Conservation (phyloP, 2,113 vertebrate species). For the Gymnorhina tibicen region DNA sequence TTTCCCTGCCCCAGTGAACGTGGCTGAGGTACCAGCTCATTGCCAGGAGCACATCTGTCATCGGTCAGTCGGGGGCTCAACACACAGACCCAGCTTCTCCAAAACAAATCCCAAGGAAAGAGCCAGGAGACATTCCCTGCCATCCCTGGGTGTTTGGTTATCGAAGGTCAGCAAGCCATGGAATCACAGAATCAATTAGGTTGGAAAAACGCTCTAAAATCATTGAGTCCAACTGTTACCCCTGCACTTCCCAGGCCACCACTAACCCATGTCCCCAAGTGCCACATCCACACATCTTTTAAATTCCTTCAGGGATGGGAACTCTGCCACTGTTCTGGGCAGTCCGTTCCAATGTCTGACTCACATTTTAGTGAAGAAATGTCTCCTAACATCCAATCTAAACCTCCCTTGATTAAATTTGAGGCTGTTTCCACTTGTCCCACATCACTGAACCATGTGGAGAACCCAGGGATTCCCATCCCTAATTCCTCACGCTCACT, state of each 20-base stretch:
- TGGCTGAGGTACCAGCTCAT: neutral
- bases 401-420: neutral
- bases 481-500: neutral
- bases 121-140: neutral
- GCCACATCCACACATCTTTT: neutral
- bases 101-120: neutral
- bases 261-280: neutral
- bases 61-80: neutral
- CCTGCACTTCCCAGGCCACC: neutral
- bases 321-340: too few species aligned
- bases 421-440: neutral
- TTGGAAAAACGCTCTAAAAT: neutral
- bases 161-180: neutral
- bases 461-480: neutral
- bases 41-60: neutral
- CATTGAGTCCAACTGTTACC: neutral
- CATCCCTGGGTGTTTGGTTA: rapidly evolving
- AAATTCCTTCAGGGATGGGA: neutral
- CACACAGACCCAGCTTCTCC: neutral
- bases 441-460: rapidly evolving
- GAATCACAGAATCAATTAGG: neutral
- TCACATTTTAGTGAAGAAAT: neutral
- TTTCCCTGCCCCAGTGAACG: neutral
- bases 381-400: neutral
- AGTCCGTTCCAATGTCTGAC: neutral